Percentiles rank a stretch among this genome's conserved stretches.
phyloP scores from a whole-genome alignment of 2,113 vertebrate genomes.

The Mustelus asterias region DNA sequence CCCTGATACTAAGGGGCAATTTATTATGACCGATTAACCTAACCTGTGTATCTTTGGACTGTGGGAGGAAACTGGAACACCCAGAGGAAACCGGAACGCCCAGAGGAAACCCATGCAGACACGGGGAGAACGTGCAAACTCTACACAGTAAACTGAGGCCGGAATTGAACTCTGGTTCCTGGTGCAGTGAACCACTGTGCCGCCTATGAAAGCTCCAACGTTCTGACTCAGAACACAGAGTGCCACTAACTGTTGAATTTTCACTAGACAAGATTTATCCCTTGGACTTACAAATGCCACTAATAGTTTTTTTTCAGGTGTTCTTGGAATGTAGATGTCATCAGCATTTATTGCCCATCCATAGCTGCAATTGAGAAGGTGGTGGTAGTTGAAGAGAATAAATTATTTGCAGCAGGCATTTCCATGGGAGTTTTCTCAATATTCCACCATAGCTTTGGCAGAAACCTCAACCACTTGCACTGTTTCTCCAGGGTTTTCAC shows the following conservation, averaged over 20 bases:
- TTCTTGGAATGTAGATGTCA: not conserved
- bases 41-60: too few species aligned
- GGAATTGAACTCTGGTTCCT: too few species aligned
- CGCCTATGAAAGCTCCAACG: not conserved
- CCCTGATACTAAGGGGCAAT: too few species aligned
- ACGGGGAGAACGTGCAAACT: too few species aligned
- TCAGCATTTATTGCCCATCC: not conserved
- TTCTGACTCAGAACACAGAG: not conserved
- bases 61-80: too few species aligned
- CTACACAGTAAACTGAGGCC: too few species aligned
- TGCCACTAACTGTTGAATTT: not conserved
- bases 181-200: too few species aligned
- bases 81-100: too few species aligned
- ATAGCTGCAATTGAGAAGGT: not conserved
- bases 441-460: not conserved
- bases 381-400: not conserved
- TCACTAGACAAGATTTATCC: not conserved
- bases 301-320: not conserved
- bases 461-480: not conserved
- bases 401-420: not conserved
- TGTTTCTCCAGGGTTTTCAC: not conserved
- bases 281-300: not conserved
- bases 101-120: too few species aligned
- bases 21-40: too few species aligned
- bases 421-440: not conserved